phyloP scores from a whole-genome alignment of 2,797 vertebrate genomes.

The Gambelia wislizenii region DNA sequence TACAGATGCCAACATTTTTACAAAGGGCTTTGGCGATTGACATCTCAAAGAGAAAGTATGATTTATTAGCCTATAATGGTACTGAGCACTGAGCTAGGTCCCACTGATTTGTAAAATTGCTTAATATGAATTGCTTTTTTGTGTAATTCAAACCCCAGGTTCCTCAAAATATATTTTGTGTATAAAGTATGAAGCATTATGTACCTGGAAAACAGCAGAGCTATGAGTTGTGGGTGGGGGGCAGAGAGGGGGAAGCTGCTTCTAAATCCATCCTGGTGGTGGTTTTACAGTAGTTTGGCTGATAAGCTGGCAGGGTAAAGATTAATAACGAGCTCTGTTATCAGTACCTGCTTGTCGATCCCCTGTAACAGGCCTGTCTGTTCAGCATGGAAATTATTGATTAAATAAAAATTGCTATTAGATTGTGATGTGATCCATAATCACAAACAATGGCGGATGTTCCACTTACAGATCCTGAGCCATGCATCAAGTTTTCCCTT shows the following conservation, averaged over 20 bases:
- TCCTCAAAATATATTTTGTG: slow-evolving; percentile 83
- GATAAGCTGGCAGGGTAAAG: slow-evolving; percentile 92
- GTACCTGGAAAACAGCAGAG: slow-evolving; percentile 53
- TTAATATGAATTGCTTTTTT: slow-evolving; percentile 85
- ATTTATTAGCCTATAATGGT: slow-evolving; percentile 96
- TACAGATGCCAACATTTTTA: slow-evolving; percentile 92
- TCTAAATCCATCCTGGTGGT: slow-evolving; percentile 90
- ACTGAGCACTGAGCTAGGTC: slow-evolving; percentile 89
- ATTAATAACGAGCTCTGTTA: slow-evolving; percentile 93
- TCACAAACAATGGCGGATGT: slow-evolving; percentile 84
- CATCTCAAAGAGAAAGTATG: slow-evolving; percentile 95
- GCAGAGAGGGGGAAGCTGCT: slow-evolving; percentile 60
- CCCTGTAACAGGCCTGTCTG: slow-evolving; percentile 89
- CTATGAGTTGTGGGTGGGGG: slow-evolving; percentile 62
- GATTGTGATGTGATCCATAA: slow-evolving; percentile 92
- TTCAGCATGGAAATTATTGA: slow-evolving; percentile 99
- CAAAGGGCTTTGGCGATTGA: slow-evolving; percentile 92
- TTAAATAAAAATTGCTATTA: slow-evolving; percentile 99
- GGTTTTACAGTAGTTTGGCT: slow-evolving; percentile 90
- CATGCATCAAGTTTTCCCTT: slow-evolving; percentile 90
- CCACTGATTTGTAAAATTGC: slow-evolving; percentile 92
- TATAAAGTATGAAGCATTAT: slow-evolving; percentile 61
- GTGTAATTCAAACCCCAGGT: slow-evolving; percentile 73
- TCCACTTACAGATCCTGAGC: slow-evolving; percentile 83
- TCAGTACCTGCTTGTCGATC: slow-evolving; percentile 98